Base-by-base conservation (phyloP, 2,797 vertebrate species). In the Argyrosomus regius region DNA sequence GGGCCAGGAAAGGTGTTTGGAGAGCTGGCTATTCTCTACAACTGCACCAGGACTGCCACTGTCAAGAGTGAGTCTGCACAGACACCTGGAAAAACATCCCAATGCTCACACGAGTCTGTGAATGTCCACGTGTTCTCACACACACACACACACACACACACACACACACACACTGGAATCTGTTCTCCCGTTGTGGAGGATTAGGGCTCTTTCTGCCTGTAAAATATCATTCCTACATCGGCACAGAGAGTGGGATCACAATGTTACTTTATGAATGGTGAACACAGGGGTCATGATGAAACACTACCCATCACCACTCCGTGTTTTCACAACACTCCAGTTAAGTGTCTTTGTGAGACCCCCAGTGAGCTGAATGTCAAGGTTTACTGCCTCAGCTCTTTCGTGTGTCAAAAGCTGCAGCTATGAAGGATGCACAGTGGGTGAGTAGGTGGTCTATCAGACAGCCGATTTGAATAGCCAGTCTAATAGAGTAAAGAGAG, bases 1-100 rank as follows among this genome's bases (percentile, higher is more conserved):
- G 97, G 98, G 52, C 97, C 98, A 0, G 98, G 97, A 48, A 99
- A 99, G 77, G 98, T 99, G 64, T 99, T 99, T 26, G 98, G 98
- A 85, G 98, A 99, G 90, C 90, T 99, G 59, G 98, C 98, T 65
- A 99, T 99, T 89, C 97, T 99, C 82, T 99, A 99, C 95, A 99
- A 99, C 88, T 99, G 98, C 88, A 99, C 98, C 67, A 95, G 98
- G 70, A 99, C 98, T 0, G 98, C 98, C 9, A 99, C 98, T 70
- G 98, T 99, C 93, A 99, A 98, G 93, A 98, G 98, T 99, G 96
- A 98, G 97, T 85, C 70, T 85, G 70, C 50, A 59, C 83, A 85
- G 86, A 73, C 77, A 84, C 66, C 46, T 41, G 78, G 49, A 82
- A 77, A 83, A 65, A 78, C 77, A 73, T 72, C 76, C 74, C 69